phyloP scores from a whole-genome alignment of 2,888 invertebrate genomes.

The Pammene fasciana region DNA sequence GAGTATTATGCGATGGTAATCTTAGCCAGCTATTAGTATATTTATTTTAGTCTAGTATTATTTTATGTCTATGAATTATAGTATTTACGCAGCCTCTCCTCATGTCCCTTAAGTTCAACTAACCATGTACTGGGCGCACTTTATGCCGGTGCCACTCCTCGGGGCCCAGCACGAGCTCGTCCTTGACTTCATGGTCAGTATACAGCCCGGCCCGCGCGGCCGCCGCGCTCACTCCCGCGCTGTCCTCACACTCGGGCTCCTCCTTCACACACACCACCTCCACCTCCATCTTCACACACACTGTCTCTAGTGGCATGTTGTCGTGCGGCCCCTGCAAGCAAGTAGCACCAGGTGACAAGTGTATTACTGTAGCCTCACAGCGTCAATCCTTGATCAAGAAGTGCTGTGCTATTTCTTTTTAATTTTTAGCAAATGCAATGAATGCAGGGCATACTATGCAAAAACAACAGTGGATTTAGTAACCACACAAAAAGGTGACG shows the following conservation, averaged over 20 bases:
- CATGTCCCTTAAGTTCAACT: neutral
- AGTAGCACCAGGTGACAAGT: neutral
- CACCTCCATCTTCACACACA: too few relatives aligned
- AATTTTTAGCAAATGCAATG: too few relatives aligned
- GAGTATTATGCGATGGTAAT: too few relatives aligned
- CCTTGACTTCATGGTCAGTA: constrained; percentile 6
- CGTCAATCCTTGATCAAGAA: too few relatives aligned
- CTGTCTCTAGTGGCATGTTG: neutral
- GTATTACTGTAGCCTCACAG: too few relatives aligned
- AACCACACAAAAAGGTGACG: too few relatives aligned
- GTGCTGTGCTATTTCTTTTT: too few relatives aligned
- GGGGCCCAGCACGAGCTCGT: constrained; percentile 3
- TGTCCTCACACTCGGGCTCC: neutral
- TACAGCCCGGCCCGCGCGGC: constrained; percentile 9
- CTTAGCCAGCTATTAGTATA: too few relatives aligned
- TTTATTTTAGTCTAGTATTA: too few relatives aligned
- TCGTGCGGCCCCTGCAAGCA: neutral
- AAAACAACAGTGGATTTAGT: too few relatives aligned
- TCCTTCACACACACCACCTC: neutral
- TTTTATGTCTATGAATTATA: constrained; percentile 54
- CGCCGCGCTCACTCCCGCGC: neutral
- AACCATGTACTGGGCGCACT: neutral
- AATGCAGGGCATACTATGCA: too few relatives aligned
- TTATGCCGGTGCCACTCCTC: neutral
- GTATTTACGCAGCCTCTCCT: too few relatives aligned